Evolutionary conservation across 2,113 vertebrate species (phyloP).

Genomic region (Procavia capensis): DNA sequence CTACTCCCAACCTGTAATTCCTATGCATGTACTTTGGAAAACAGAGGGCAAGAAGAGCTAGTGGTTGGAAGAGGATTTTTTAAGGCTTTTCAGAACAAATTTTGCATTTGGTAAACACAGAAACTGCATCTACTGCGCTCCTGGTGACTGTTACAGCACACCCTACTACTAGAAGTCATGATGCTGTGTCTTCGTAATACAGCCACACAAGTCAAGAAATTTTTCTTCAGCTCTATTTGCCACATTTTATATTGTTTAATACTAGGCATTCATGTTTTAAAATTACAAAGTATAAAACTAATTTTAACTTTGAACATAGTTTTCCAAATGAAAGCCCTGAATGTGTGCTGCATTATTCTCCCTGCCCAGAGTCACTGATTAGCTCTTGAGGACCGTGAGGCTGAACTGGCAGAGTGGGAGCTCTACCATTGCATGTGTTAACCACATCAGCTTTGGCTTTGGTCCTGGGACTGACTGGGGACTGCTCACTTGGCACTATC

Average conservation of each 20-base stretch:
- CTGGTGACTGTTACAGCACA: background rate
- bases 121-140: background rate
- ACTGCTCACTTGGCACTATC: background rate
- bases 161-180: background rate
- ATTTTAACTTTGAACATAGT: background rate
- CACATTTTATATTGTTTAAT: slow-evolving; percentile 25
- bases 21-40: background rate
- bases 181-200: background rate
- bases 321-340: background rate
- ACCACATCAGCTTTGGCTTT: background rate
- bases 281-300: background rate
- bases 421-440: background rate
- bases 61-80: background rate
- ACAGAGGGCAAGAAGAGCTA: background rate
- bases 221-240: background rate
- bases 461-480: background rate
- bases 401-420: background rate
- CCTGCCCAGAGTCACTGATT: background rate
- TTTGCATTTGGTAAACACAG: background rate
- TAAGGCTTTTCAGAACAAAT: slow-evolving; percentile 2
- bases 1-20: background rate
- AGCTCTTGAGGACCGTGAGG: background rate
- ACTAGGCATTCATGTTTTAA: background rate
- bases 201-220: background rate
- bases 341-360: background rate